A percentile compares a stretch with the other conserved stretches of the same genome.
These are phyloP conservation scores for Drosophila auraria DNA, from an alignment of 1,140 invertebrate species.

Conservation along the genomic window DNA sequence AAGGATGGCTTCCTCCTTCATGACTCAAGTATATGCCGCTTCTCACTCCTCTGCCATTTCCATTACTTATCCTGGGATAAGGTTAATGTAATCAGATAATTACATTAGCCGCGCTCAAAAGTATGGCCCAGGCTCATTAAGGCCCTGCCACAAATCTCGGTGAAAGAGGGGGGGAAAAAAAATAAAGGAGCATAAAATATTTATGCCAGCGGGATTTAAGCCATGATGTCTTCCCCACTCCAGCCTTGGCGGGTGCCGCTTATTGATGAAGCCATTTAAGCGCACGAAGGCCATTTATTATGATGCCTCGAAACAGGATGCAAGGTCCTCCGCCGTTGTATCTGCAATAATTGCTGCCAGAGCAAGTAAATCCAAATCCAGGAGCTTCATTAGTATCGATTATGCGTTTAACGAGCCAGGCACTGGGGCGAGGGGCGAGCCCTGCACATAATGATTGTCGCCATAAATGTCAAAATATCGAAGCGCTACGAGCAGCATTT, in stretches of 20 bases:
- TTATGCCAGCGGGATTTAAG: conserved; percentile 60
- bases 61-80: conserved; percentile 13
- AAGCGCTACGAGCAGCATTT: conserved; percentile 55
- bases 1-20: not conserved
- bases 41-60: not conserved
- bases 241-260: not conserved
- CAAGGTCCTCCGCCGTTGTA: conserved; percentile 24
- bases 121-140: conserved; percentile 63
- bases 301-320: conserved; percentile 74
- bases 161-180: conserved; percentile 19
- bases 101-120: conserved; percentile 55
- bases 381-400: conserved; percentile 79
- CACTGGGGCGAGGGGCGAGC: not conserved
- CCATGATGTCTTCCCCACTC: conserved; percentile 6
- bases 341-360: conserved; percentile 72
- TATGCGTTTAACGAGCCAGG: conserved; percentile 73
- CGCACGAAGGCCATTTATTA: conserved; percentile 68
- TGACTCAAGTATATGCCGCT: no score
- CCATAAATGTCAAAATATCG: conserved; percentile 74
- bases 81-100: conserved; percentile 51
- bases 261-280: conserved; percentile 74
- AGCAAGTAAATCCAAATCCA: conserved; percentile 76
- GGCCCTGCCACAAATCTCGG: conserved; percentile 44
- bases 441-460: conserved; percentile 71
- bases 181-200: conserved; percentile 61